Evolutionary conservation across 2,797 vertebrate species (phyloP).

Genomic region (Neosilurus mollespiculum): DNA sequence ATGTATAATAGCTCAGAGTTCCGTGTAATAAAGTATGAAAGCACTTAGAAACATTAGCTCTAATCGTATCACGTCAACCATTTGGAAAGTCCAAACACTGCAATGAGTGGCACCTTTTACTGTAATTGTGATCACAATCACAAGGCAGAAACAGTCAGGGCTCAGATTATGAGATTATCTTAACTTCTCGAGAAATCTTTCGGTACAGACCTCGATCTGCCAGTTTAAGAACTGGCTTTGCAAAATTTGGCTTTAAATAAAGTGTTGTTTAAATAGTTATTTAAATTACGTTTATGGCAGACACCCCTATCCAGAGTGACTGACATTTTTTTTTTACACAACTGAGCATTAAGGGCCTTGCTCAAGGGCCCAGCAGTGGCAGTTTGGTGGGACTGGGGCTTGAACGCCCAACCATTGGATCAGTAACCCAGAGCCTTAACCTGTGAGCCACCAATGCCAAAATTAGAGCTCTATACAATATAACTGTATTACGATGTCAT

Average conservation of each 20-base stretch:
- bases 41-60: conserved; percentile 1
- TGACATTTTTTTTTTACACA: too few species aligned
- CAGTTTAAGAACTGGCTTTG: not conserved
- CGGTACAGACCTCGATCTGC: not conserved
- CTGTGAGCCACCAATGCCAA: too few species aligned
- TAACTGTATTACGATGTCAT: not conserved
- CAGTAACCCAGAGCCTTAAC: too few species aligned
- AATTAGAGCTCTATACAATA: too few species aligned
- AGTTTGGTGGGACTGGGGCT: too few species aligned
- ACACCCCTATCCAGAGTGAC: too few species aligned
- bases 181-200: not conserved
- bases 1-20: not conserved
- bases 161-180: not conserved
- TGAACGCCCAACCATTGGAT: too few species aligned
- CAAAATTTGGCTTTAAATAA: not conserved
- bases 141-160: not conserved
- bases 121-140: not conserved
- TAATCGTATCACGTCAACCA: not conserved
- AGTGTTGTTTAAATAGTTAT: not conserved
- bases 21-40: not conserved
- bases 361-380: too few species aligned
- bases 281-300: too few species aligned
- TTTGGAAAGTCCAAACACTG: not conserved
- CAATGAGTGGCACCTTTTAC: conserved; percentile 5
- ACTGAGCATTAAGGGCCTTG: too few species aligned